Percentiles rank a stretch among this genome's conserved stretches.
Conservation (phyloP, 2,797 vertebrate species). For the Muscicapa striata region DNA sequence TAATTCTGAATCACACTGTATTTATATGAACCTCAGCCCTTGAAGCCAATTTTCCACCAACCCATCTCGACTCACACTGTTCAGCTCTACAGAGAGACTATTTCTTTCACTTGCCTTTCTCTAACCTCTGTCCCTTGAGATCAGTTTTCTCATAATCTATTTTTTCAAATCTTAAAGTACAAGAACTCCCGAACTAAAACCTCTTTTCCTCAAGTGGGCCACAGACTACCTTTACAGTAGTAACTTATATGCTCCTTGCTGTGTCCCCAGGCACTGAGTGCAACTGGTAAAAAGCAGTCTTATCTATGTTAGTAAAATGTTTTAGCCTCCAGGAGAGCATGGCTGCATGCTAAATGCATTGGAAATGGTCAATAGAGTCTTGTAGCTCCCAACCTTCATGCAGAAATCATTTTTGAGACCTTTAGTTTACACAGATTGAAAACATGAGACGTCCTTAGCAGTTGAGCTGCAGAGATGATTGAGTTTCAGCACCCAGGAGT, state of each 20-base stretch:
- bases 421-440: background rate
- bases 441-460: background rate
- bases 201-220: background rate
- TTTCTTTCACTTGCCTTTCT: background rate
- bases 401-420: background rate
- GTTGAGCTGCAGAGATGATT: background rate
- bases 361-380: background rate
- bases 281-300: background rate
- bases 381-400: background rate
- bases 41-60: background rate
- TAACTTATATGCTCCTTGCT: background rate
- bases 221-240: background rate
- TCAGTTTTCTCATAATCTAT: background rate
- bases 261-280: background rate
- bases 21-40: background rate
- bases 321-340: background rate
- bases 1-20: background rate
- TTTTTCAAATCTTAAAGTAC: background rate
- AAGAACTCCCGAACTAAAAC: background rate
- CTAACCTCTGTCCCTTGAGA: background rate
- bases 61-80: background rate
- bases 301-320: background rate
- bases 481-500: slow-evolving; percentile 17
- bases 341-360: background rate
- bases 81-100: background rate